Conservation (phyloP, 1,140 invertebrate species). For the Heliothis virescens region DNA sequence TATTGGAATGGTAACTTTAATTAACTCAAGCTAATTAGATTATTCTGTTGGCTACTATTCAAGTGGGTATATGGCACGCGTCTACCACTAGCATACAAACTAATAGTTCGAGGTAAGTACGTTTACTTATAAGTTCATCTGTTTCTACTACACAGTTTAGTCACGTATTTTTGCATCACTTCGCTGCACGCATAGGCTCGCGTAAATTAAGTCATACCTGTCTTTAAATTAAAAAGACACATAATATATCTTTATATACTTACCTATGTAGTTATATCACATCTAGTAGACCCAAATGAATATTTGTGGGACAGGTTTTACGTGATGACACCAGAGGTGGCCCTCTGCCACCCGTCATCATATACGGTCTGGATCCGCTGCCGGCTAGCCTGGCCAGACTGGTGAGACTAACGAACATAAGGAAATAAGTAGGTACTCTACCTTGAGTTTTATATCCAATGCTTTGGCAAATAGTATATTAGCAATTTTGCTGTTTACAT, state of each 20-base stretch:
- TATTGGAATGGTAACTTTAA: too few species aligned
- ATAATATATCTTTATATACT: too few species aligned
- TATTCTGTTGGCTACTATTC: background rate
- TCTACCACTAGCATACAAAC: background rate
- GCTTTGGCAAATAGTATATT: slow-evolving; percentile 89
- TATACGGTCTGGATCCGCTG: too few species aligned
- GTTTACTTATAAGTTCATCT: background rate
- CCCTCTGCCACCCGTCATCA: too few species aligned
- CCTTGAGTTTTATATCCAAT: slow-evolving; percentile 87
- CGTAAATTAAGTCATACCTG: background rate
- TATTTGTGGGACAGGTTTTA: too few species aligned
- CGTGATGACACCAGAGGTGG: too few species aligned
- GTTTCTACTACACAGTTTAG: background rate
- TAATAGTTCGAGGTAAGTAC: background rate
- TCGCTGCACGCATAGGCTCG: background rate
- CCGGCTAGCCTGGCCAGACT: too few species aligned
- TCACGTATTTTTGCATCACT: background rate
- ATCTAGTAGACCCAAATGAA: too few species aligned
- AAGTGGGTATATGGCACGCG: background rate
- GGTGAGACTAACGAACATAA: slow-evolving; percentile 1
- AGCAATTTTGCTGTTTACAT: slow-evolving; percentile 90
- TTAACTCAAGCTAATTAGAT: too few species aligned
- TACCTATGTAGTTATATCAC: too few species aligned
- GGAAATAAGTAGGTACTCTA: slow-evolving; percentile 48
- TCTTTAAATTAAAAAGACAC: too few species aligned